These are phyloP conservation scores for Trachelus iudaicus DNA, from an alignment of 2,888 invertebrate genomes.

Conservation along the genomic window DNA sequence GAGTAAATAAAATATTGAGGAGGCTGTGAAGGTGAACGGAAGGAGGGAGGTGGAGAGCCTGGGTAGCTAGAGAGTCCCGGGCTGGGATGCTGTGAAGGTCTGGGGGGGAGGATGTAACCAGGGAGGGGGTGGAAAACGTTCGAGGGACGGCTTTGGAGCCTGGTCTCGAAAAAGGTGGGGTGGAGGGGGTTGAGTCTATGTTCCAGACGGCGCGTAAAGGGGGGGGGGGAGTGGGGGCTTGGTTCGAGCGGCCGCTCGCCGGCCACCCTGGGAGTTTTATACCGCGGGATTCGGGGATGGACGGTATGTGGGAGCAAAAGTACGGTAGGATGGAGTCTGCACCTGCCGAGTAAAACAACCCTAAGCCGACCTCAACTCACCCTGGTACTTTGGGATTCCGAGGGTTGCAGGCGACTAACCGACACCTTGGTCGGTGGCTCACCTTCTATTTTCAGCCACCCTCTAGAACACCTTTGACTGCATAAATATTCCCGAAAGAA, in stretches of 20 bases:
- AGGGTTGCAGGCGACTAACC: neutral
- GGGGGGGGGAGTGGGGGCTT: conserved; percentile 1
- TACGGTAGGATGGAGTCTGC: conserved; percentile 35
- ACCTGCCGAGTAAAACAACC: conserved; percentile 51
- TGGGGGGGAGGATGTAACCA: neutral
- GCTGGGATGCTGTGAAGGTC: conserved; percentile 6
- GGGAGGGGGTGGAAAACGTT: neutral
- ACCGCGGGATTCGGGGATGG: conserved; percentile 48
- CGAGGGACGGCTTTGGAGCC: neutral
- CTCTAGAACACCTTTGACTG: conserved; percentile 14
- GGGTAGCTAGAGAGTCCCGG: conserved; percentile 7
- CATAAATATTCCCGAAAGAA: neutral
- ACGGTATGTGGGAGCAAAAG: conserved; percentile 22
- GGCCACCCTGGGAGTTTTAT: conserved; percentile 43
- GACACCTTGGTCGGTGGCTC: conserved; percentile 1
- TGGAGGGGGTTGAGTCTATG: conserved; percentile 8
- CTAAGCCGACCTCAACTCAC: conserved; percentile 47
- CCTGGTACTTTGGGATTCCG: conserved; percentile 8
- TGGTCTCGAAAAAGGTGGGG: neutral
- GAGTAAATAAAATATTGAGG: conserved; percentile 57
- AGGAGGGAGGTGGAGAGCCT: conserved; percentile 1
- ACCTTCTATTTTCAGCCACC: neutral
- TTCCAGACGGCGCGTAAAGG: neutral
- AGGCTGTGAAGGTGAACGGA: conserved; percentile 16
- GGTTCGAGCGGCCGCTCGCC: conserved; percentile 26